Evolutionary conservation across 2,888 invertebrate genomes (phyloP).

Genomic region (Athripsodes cinereus): DNA sequence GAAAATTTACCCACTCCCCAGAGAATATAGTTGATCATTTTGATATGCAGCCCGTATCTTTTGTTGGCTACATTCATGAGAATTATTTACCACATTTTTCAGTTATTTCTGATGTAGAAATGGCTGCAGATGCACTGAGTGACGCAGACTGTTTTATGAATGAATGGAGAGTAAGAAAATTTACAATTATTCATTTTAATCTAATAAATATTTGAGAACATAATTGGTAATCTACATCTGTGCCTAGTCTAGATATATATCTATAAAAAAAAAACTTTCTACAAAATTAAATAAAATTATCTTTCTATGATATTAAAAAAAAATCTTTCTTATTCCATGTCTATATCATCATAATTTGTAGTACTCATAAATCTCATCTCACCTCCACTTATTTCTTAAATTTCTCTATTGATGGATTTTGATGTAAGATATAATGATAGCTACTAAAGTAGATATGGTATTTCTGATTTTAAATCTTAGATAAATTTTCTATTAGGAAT

Average conservation of each 20-base stretch:
- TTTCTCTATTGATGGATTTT: background rate
- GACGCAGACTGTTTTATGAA: constrained; percentile 61
- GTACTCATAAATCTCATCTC: no score
- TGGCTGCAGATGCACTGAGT: constrained; percentile 62
- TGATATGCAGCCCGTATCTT: constrained; percentile 57
- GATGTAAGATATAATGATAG: background rate
- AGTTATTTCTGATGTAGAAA: constrained; percentile 54
- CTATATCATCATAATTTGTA: no score
- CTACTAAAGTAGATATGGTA: no score
- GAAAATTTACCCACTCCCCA: constrained; percentile 56
- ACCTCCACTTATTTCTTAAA: no score
- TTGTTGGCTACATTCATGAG: constrained; percentile 64
- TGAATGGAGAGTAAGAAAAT: constrained; percentile 56
- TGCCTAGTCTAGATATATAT: background rate
- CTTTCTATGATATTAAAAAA: no score
- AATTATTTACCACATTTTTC: constrained; percentile 70
- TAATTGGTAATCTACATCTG: background rate
- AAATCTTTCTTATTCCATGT: no score
- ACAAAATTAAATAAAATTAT: no score
- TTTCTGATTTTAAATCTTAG: no score
- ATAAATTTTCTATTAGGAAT: background rate
- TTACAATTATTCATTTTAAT: background rate
- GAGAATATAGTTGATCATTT: constrained; percentile 62
- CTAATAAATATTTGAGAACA: background rate
- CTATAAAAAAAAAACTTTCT: background rate